These are phyloP conservation scores for Lemur catta DNA, from an alignment of 2,797 vertebrate genomes.

Conservation along the genomic window DNA sequence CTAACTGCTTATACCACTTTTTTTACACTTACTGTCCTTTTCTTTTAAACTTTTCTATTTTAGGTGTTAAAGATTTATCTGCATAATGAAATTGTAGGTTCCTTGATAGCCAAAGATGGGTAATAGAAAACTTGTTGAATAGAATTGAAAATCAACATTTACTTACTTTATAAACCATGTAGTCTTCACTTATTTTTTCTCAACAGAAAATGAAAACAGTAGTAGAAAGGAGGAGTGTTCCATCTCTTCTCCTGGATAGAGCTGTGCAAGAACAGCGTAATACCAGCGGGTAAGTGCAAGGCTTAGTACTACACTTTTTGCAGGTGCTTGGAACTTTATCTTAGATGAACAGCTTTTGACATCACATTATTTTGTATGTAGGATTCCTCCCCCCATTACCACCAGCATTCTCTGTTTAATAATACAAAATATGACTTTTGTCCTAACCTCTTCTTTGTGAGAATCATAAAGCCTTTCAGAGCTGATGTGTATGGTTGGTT, in stretches of 20 bases:
- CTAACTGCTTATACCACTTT: background rate
- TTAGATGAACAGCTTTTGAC: background rate
- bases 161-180: slow-evolving; percentile 8
- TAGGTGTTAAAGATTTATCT: background rate
- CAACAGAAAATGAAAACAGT: slow-evolving; percentile 95
- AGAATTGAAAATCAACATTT: background rate
- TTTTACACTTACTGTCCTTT: background rate
- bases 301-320: background rate
- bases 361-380: background rate
- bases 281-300: slow-evolving; percentile 86
- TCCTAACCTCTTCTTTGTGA: background rate
- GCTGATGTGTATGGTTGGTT: background rate
- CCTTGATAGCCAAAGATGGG: background rate
- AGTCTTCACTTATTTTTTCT: slow-evolving; percentile 57
- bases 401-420: background rate
- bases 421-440: background rate
- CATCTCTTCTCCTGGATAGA: slow-evolving; percentile 95
- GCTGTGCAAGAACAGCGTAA: slow-evolving; percentile 91
- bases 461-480: background rate
- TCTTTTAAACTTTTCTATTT: background rate
- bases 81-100: background rate
- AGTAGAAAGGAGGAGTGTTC: slow-evolving; percentile 93
- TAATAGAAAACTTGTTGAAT: slow-evolving; percentile 13
- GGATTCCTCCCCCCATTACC: background rate
- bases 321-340: background rate